Evolutionary conservation across 2,113 vertebrate genomes (phyloP).

Genomic region (Nymphicus hollandicus): DNA sequence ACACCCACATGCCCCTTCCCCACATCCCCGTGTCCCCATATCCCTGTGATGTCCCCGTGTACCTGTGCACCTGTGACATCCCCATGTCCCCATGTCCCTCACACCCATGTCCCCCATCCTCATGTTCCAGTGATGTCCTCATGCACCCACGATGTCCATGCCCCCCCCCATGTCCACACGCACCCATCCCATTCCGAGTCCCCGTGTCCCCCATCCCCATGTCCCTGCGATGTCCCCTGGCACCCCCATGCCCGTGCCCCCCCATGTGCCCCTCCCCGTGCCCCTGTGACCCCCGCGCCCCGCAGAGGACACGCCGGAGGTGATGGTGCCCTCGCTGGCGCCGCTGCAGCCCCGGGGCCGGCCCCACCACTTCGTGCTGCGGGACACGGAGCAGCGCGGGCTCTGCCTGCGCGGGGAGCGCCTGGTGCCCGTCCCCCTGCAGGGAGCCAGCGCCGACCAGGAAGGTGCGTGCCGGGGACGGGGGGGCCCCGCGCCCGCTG

Average conservation of each 20-base stretch:
- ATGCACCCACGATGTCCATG: neutral
- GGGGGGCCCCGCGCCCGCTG: no score
- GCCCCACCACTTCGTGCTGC: neutral
- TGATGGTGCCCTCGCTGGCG: neutral
- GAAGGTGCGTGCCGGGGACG: neutral
- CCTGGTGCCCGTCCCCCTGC: neutral
- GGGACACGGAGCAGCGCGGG: constrained; percentile 1
- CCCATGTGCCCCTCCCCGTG: no score
- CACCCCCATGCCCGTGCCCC: no score
- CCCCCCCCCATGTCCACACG: no score
- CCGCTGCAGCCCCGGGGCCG: accelerated
- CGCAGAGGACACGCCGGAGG: no score
- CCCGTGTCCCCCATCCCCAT: no score
- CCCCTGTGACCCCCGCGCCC: no score
- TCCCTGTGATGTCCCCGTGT: neutral
- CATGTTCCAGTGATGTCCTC: no score
- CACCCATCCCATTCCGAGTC: no score
- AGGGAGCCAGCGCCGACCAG: neutral
- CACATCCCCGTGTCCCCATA: neutral
- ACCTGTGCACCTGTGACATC: neutral
- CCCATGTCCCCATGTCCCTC: neutral
- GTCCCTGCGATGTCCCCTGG: no score
- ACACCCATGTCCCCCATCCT: no score
- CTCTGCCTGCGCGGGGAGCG: neutral
- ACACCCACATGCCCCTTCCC: no score